Conservation (phyloP, 2,888 invertebrate species). For the Leptopilina drosophilae region DNA sequence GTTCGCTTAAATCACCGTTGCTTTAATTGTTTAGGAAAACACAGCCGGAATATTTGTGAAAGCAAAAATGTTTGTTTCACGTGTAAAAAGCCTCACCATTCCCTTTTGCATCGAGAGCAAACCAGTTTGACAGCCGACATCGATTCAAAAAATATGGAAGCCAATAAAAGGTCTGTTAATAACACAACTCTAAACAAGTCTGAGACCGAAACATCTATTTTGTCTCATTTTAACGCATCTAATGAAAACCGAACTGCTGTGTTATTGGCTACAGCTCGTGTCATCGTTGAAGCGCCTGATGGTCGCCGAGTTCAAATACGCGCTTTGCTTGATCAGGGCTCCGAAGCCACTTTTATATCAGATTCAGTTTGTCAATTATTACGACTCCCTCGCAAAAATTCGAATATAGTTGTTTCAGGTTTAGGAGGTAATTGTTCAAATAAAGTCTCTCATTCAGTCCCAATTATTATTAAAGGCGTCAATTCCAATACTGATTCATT, state of each 20-base stretch:
- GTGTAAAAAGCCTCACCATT: neutral
- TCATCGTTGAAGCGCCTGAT: constrained; percentile 3
- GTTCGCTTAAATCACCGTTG: too few species aligned
- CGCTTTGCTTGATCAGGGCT: constrained; percentile 45
- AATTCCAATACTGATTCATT: neutral
- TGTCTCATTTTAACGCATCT: neutral
- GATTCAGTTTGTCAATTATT: constrained; percentile 42
- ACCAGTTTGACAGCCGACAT: neutral
- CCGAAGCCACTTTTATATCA: constrained; percentile 42
- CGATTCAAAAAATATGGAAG: neutral
- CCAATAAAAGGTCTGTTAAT: neutral
- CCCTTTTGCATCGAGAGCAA: neutral
- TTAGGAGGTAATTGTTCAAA: constrained; percentile 2
- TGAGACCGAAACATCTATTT: neutral
- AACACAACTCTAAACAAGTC: neutral
- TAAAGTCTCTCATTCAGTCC: neutral
- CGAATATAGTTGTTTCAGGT: constrained; percentile 26
- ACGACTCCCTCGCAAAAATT: constrained; percentile 13
- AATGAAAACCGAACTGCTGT: neutral
- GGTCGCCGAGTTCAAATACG: constrained; percentile 24
- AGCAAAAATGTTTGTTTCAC: neutral
- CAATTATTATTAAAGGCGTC: neutral
- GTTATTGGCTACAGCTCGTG: constrained; percentile 36
- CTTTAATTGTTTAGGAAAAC: too few species aligned
- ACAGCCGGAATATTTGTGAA: neutral